Base-by-base conservation (phyloP, 1,140 invertebrate species). In the Drosophila nigrodunni region DNA sequence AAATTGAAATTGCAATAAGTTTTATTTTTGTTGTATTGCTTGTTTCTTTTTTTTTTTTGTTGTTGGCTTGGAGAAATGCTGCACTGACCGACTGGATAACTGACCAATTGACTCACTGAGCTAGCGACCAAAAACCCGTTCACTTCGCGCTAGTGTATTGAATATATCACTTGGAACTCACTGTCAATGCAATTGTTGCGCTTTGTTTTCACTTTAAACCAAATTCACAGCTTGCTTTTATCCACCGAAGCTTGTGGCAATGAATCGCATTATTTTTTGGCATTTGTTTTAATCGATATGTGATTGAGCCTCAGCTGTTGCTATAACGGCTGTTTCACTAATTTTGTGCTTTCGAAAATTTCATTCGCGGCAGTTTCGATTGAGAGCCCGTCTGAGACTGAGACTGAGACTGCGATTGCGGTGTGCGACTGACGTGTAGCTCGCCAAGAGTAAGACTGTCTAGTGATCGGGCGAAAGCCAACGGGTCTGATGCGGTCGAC, bases 381-480 rank as follows among this genome's bases (percentile, higher is more conserved):
- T 25, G 13, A 49, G 41, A 60, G 65, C 54, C 62, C 82, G 82
- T 82, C 76, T 71, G 58, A 34, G 43, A 62, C 9, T 71, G 58
- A 34, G 43, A 62, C 9, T 78, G 65, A 15, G 15, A 15, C 15
- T 78, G 65, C 62, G 37, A 43, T 43, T 47, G 71, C 70, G 69
- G 25, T 30, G 25, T 71, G 76, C 83, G 85, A 89, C 83, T 75
- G 70, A 5, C 52, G 70, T 68, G 60, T 30, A 78, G 83, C 85
- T 83, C 83, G 85, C 69, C 60, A 74, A 67, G 70, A 83, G 77
- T 83, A 66, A 21, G 67, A 88, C 83, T 88, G 85, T 65, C 80
- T 74, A 71, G 85, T 77, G 85, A 88, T 65, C 80, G 74, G 79
- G 85, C 80, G 85, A 88, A 89, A 88, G 85, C 85, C 83, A 83